Evolutionary conservation across 2,113 vertebrate species (phyloP).

Genomic region (Rattus rattus): DNA sequence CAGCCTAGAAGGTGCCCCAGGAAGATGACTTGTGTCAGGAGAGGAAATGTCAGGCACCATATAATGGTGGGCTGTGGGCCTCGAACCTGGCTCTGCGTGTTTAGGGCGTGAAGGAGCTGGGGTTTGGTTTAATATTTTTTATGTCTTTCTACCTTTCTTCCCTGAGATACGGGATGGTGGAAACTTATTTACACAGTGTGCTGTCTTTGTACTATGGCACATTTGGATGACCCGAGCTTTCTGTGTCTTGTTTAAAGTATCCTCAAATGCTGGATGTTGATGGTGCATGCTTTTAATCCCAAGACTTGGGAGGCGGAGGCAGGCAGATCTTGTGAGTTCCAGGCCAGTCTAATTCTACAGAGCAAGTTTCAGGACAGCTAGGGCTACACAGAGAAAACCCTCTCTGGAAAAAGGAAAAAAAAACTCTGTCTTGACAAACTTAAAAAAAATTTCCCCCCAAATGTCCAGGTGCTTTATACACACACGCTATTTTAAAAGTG

Average conservation of each 20-base stretch:
- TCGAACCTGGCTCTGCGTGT: not conserved
- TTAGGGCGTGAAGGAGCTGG: not conserved
- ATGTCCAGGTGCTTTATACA: not conserved
- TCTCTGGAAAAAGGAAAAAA: not conserved
- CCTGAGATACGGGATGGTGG: not conserved
- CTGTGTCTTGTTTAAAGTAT: not conserved
- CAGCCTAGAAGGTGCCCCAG: not conserved
- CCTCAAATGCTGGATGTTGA: not conserved
- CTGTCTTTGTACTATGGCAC: not conserved
- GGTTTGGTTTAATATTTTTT: not conserved
- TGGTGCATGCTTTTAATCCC: not conserved
- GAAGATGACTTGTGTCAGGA: accelerated
- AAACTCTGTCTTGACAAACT: not conserved
- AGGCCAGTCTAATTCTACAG: not conserved
- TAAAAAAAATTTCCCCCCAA: not conserved
- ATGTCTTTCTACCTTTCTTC: not conserved
- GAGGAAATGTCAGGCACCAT: not conserved
- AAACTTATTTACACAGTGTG: not conserved
- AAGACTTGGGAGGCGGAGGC: not conserved
- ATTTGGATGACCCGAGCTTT: not conserved
- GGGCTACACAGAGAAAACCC: not conserved
- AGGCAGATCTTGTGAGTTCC: not conserved
- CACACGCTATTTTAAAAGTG: not conserved
- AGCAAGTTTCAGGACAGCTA: not conserved
- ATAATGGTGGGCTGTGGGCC: not conserved